Evolutionary conservation across 2,888 invertebrate genomes (phyloP), one percentile per base, ranked within the genome.

Genomic region (Apodemia zela): DNA sequence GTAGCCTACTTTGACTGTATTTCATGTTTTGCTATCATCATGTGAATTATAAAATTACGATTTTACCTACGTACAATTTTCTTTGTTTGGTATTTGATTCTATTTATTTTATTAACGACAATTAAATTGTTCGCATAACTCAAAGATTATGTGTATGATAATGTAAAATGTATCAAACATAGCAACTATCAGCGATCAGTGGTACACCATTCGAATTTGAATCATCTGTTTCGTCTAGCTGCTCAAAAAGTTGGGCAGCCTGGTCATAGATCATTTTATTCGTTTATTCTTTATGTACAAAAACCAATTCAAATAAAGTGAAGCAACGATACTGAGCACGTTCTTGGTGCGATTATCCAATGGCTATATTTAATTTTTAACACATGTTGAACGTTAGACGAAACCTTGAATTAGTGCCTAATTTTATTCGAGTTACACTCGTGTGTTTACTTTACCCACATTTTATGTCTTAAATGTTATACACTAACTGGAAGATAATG

Each of bases 311-410:
- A 42, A 42, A 42, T 60, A 63, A 68, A 70, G 71, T 68, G 69
- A 71, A 70, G 69, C 66, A 64, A 66, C 63, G 65, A 66, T 70
- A 60, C 67, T 59, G 49, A 65, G 60, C 62, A 64, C 60, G 65
- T 57, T 11, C 47, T 15, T 35, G 63, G 45, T 38, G 38, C 63
- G 63, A 63, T 65, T 65, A 63, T 68, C 65, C 63, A 60, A 61
- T 65, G 67, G 45, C 68, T 64, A 68, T 68, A 66, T 68, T 54
- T 64, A 49, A 68, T 67, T 65, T 65, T 63, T 62, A 69, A 67
- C 72, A 71, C 71, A 68, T 70, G 69, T 65, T 67, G 63, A 63
- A 68, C 66, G 65, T 65, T 77, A 25, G 54, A 15, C 13, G 54
- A 54, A 21, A 54, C 54, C 54, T 54, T 54, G 54, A 54, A 54